Percentiles rank a stretch among this genome's conserved stretches.
These are phyloP conservation scores for Drosophila kokeensis DNA, from an alignment of 2,888 invertebrate species.

Conservation along the genomic window DNA sequence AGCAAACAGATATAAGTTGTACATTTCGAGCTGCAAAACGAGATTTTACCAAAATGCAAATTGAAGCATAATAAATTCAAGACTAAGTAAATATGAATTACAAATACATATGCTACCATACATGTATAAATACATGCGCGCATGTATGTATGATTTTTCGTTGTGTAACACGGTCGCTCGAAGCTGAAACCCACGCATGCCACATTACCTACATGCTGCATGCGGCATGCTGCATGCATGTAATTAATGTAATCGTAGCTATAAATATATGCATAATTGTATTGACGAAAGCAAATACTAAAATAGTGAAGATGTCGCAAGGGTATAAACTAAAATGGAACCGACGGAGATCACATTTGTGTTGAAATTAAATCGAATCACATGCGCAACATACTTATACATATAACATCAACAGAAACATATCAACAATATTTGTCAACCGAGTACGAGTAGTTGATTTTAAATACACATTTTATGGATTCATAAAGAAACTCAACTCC, in stretches of 20 bases:
- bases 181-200: constrained; percentile 30
- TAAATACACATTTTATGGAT: constrained; percentile 17
- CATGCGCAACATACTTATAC: constrained; percentile 44
- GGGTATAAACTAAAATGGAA: constrained; percentile 19
- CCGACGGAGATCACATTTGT: constrained; percentile 32
- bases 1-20: constrained; percentile 67
- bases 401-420: constrained; percentile 72
- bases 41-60: constrained; percentile 67
- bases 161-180: constrained; percentile 32
- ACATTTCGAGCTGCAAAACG: constrained; percentile 59
- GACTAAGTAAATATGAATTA: constrained; percentile 70
- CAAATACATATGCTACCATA: constrained; percentile 25
- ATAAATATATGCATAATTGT: constrained; percentile 49
- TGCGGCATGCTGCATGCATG: constrained; percentile 33
- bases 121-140: constrained; percentile 10
- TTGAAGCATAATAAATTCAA: constrained; percentile 65
- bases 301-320: constrained; percentile 20
- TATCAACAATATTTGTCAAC: constrained; percentile 68
- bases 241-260: constrained; percentile 67
- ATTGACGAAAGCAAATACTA: constrained; percentile 31
- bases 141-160: constrained; percentile 22
- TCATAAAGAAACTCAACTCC: constrained; percentile 1
- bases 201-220: constrained; percentile 30
- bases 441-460: constrained; percentile 53
- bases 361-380: constrained; percentile 32